Evolutionary conservation across 2,888 invertebrate species (phyloP).

Genomic region (Glyphotaelius pellucidus): DNA sequence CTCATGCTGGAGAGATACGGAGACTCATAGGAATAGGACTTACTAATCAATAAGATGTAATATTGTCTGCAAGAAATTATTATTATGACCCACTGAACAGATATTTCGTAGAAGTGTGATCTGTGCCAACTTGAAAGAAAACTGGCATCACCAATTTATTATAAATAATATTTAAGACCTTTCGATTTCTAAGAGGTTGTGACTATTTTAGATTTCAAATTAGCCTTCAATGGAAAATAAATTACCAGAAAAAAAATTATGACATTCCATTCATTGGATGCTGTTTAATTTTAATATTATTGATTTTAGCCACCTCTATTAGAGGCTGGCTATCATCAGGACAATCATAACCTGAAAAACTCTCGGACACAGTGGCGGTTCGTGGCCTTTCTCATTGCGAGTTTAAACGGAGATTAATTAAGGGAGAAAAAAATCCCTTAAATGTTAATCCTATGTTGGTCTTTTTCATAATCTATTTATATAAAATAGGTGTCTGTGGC

Average conservation of each 20-base stretch:
- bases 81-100: neutral
- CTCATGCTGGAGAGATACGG: constrained; percentile 48
- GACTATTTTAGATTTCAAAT: neutral
- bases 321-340: neutral
- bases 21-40: constrained; percentile 20
- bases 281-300: neutral
- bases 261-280: neutral
- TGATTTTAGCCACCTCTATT: neutral
- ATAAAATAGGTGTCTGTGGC: too few species aligned
- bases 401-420: too few species aligned
- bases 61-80: neutral
- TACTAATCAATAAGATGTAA: constrained; percentile 2
- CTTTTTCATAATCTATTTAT: too few species aligned
- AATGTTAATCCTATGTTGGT: too few species aligned
- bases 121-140: neutral
- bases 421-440: too few species aligned
- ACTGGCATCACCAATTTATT: neutral
- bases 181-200: neutral
- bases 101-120: neutral
- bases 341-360: too few species aligned
- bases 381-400: too few species aligned
- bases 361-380: too few species aligned
- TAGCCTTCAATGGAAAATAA: neutral
- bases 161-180: neutral
- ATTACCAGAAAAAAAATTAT: neutral